These are phyloP conservation scores for Zaprionus africanus DNA, from an alignment of 1,140 invertebrate genomes.

Conservation along the genomic window DNA sequence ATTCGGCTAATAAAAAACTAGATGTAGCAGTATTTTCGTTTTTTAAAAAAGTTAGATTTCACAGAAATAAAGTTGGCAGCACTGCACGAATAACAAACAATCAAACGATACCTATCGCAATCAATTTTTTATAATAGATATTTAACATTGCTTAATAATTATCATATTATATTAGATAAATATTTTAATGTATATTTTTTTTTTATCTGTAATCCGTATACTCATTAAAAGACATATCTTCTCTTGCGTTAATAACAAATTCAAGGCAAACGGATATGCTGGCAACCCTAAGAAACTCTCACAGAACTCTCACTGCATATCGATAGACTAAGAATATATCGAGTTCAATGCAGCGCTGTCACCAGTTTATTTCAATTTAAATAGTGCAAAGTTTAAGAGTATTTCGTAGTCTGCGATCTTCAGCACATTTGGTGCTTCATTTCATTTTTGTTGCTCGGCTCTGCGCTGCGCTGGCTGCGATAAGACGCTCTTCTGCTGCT, in stretches of 20 bases:
- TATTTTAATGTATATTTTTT: too few relatives aligned
- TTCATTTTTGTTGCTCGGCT: slow-evolving; percentile 30
- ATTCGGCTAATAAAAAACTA: neutral
- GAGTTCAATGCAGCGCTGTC: neutral
- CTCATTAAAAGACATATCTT: too few relatives aligned
- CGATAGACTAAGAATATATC: neutral
- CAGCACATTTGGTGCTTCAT: neutral
- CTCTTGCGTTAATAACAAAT: too few relatives aligned
- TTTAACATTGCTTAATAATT: too few relatives aligned
- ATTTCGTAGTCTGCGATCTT: neutral
- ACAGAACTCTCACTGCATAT: neutral
- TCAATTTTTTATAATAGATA: too few relatives aligned
- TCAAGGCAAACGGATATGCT: neutral
- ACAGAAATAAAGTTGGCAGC: too few relatives aligned
- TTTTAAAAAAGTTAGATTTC: too few relatives aligned
- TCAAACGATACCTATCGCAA: neutral
- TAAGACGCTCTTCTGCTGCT: slow-evolving; percentile 28
- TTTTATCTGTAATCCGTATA: too few relatives aligned
- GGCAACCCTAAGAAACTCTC: neutral
- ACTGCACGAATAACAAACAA: neutral
- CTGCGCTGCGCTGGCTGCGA: slow-evolving; percentile 42
- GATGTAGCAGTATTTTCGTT: too few relatives aligned
- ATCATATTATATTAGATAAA: too few relatives aligned
- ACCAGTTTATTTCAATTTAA: neutral
- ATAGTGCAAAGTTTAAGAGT: neutral